phyloP scores from a whole-genome alignment of 2,888 invertebrate genomes.

The Melipona beecheii region DNA sequence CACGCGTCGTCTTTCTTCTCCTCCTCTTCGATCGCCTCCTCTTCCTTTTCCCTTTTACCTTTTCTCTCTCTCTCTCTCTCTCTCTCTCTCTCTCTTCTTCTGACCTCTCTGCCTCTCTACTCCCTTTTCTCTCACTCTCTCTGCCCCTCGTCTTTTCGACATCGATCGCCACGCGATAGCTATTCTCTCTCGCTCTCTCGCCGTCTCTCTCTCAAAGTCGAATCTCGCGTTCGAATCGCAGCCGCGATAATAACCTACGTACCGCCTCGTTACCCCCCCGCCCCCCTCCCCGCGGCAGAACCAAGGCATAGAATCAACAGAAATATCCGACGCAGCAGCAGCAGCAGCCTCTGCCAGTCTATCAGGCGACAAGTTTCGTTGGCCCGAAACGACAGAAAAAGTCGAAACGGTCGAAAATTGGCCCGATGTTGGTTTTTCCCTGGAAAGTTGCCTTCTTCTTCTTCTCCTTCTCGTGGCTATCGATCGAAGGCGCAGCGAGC shows the following conservation, averaged over 20 bases:
- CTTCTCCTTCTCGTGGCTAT: conserved; percentile 10
- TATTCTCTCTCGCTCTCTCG: conserved; percentile 48
- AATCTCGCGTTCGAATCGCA: not conserved
- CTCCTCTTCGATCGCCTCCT: not conserved
- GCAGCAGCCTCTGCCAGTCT: not conserved
- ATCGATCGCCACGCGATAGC: too few species aligned
- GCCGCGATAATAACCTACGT: not conserved
- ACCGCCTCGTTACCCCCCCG: not conserved
- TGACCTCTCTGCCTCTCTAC: not conserved
- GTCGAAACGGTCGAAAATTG: conserved; percentile 35
- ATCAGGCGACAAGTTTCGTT: too few species aligned
- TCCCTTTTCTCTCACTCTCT: conserved; percentile 55
- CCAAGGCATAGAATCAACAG: not conserved
- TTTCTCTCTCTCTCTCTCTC: too few species aligned
- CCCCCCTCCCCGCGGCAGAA: too few species aligned
- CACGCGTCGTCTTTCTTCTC: conserved; percentile 11
- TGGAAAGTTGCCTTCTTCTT: conserved; percentile 30
- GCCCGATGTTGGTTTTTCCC: not conserved
- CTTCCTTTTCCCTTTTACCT: not conserved
- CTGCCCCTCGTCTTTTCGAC: not conserved
- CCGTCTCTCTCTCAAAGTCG: not conserved
- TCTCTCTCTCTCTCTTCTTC: conserved; percentile 26
- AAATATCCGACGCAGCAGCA: conserved; percentile 12
- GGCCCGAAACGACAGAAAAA: too few species aligned
- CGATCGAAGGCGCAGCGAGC: conserved; percentile 40